A percentile compares a stretch with the other conserved stretches of the same genome.
phyloP scores from a whole-genome alignment of 2,113 vertebrate species.

The Hippocampus guttulatus region DNA sequence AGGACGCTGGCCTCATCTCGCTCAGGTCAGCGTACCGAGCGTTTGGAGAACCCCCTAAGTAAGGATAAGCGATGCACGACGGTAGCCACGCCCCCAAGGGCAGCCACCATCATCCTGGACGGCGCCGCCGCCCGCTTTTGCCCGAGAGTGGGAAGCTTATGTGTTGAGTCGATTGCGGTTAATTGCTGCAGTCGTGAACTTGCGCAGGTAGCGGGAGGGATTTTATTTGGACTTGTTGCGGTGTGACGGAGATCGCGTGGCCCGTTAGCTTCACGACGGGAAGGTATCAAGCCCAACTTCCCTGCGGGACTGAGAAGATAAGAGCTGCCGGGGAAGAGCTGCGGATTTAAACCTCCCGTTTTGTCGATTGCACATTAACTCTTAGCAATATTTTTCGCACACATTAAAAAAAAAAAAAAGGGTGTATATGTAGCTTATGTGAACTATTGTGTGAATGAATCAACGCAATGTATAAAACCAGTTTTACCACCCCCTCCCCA shows the following conservation, averaged over 20 bases:
- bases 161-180: constrained; percentile 46
- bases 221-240: constrained; percentile 50
- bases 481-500: no score
- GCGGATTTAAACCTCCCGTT: no score
- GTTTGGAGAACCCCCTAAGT: constrained; percentile 54
- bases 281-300: constrained; percentile 47
- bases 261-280: constrained; percentile 54
- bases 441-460: no score
- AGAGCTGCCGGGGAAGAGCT: constrained; percentile 3
- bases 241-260: constrained; percentile 45
- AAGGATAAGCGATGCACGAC: constrained; percentile 66
- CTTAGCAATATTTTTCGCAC: no score
- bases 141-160: constrained; percentile 43
- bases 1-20: constrained; percentile 59
- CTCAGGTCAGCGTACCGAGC: constrained; percentile 58
- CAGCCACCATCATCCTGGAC: constrained; percentile 52
- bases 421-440: no score
- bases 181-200: constrained; percentile 65
- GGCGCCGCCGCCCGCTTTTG: constrained; percentile 14
- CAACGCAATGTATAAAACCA: no score
- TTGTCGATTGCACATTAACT: no score
- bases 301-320: constrained; percentile 51
- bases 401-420: no score
- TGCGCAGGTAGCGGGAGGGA: constrained; percentile 42
- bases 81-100: constrained; percentile 38